Evolutionary conservation across 1,140 invertebrate species (phyloP).

Genomic region (Bombus waltoni): DNA sequence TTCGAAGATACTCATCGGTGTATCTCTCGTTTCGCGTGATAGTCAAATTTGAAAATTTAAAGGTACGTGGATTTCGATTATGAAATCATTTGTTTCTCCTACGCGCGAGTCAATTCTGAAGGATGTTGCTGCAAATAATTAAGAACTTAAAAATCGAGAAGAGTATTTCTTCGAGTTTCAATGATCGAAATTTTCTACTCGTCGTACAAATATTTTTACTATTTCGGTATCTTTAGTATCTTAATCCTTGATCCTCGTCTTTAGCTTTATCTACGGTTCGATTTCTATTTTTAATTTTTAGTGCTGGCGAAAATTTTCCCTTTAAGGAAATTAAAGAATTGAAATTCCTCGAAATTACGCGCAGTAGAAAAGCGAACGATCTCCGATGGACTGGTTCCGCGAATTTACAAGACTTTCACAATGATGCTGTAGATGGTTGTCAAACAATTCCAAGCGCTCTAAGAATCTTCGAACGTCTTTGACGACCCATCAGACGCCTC

Average conservation of each 20-base stretch:
- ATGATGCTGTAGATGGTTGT: not conserved
- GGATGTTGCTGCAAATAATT: not conserved
- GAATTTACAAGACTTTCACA: not conserved
- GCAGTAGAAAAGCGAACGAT: not conserved
- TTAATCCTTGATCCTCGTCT: too few relatives aligned
- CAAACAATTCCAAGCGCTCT: slow-evolving; percentile 11
- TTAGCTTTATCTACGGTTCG: too few relatives aligned
- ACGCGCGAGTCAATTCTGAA: not conserved
- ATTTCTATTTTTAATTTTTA: not conserved
- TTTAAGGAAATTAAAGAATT: not conserved
- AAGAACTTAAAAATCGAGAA: not conserved
- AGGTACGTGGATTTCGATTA: not conserved
- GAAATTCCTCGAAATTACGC: not conserved
- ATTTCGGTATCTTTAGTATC: too few relatives aligned
- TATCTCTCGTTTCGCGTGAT: not conserved
- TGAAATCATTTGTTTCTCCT: not conserved
- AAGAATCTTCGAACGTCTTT: slow-evolving; percentile 19
- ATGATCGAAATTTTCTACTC: not conserved
- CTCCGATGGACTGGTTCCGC: not conserved
- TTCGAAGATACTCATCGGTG: not conserved
- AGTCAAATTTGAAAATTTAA: not conserved
- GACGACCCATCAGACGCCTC: not conserved
- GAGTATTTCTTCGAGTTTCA: not conserved
- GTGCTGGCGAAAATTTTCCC: not conserved
- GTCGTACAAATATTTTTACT: too few relatives aligned